Percentiles rank a stretch among this genome's conserved stretches.
Conservation (phyloP, 1,140 invertebrate species). For the Calycopis cecrops region DNA sequence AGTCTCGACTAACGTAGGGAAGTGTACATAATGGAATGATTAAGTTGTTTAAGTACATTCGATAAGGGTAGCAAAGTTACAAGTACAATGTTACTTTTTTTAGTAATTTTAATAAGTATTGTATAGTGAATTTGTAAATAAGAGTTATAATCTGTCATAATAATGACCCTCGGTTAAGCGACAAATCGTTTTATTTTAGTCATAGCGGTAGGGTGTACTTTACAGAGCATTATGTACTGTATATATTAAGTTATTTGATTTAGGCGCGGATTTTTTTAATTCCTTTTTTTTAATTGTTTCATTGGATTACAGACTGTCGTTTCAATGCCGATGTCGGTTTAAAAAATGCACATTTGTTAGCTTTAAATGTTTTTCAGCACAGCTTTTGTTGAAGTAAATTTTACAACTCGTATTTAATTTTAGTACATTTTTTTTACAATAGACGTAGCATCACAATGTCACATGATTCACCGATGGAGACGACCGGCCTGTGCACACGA, state of each 20-base stretch:
- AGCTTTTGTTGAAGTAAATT: conserved; percentile 43
- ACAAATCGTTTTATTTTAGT: conserved; percentile 72
- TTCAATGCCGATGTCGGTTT: conserved; percentile 42
- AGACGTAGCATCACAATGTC: conserved; percentile 35
- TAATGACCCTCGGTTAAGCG: conserved; percentile 59
- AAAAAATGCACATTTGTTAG: conserved; percentile 66
- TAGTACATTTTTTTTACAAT: conserved; percentile 6
- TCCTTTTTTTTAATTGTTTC: background rate
- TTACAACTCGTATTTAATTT: conserved; percentile 23
- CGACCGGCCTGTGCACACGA: conserved; percentile 15
- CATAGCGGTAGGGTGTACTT: conserved; percentile 66
- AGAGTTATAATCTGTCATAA: conserved; percentile 72
- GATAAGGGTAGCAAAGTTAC: conserved; percentile 60
- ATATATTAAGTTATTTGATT: conserved; percentile 32
- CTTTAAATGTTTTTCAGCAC: conserved; percentile 60
- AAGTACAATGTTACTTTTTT: conserved; percentile 73
- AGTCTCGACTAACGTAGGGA: conserved; percentile 63
- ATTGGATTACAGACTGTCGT: conserved; percentile 3
- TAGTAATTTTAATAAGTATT: conserved; percentile 65
- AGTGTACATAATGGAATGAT: conserved; percentile 53
- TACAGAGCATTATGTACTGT: conserved; percentile 55
- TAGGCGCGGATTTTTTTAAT: background rate
- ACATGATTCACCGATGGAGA: conserved; percentile 29
- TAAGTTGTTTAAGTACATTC: conserved; percentile 59
- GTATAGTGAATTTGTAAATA: conserved; percentile 72